Percentiles rank a stretch among this genome's conserved stretches.
These are phyloP conservation scores for Hemitrygon akajei DNA, from an alignment of 2,797 vertebrate species.

Conservation along the genomic window DNA sequence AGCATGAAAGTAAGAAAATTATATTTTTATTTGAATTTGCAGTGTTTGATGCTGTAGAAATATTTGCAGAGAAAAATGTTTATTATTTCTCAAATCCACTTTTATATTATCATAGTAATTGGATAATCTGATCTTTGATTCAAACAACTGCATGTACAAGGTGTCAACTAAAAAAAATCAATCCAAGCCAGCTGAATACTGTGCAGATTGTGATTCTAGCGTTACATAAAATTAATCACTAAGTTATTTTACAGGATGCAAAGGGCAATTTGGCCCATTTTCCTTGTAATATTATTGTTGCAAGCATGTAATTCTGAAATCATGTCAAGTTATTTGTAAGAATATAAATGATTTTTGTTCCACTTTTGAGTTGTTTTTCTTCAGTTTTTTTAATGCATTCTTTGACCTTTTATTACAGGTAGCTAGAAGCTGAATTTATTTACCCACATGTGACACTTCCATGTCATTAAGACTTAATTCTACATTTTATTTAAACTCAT, in stretches of 20 bases:
- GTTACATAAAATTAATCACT: neutral
- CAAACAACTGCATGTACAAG: neutral
- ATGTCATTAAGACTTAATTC: neutral
- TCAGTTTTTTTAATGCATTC: neutral
- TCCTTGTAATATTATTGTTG: neutral
- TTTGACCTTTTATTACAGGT: neutral
- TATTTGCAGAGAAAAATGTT: neutral
- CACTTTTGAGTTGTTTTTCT: neutral
- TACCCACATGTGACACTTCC: neutral
- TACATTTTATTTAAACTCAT: neutral
- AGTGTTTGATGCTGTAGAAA: neutral
- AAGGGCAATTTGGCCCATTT: neutral
- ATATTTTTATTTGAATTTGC: neutral
- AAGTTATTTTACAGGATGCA: neutral
- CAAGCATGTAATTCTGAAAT: neutral
- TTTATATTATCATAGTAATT: neutral
- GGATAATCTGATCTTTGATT: neutral
- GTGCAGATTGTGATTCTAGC: neutral
- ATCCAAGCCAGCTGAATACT: neutral
- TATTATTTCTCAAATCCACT: neutral
- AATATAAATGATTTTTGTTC: neutral
- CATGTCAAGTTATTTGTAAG: neutral
- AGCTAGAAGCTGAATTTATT: neutral
- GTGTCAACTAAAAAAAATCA: neutral
- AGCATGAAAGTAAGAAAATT: neutral